Base-by-base conservation (phyloP, 2,888 invertebrate genomes). In the Sinotaia quadrata region DNA sequence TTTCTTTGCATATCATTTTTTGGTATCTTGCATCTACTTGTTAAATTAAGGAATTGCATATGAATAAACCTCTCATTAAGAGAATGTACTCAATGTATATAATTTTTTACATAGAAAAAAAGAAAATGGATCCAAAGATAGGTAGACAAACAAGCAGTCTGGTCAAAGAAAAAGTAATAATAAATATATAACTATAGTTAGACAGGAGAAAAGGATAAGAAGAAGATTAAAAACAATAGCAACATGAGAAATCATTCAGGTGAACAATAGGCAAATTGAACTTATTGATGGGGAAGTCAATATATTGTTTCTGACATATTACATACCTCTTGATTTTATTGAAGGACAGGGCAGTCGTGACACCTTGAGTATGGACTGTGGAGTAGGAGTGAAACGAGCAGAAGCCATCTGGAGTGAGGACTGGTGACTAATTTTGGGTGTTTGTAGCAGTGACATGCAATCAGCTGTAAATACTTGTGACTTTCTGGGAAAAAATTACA, bases 311-410 rank as follows among this genome's bases (percentile, higher is more conserved):
- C n/a, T 24, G n/a, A n/a, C 8, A 41, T 8, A 41, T 18, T 0
- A 33, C 60, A n/a, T 44, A 77, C 77, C 75, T 71, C 58, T 67
- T 21, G 72, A 68, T 29, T 31, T 65, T 33, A 75, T 72, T 21
- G 75, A 73, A 12, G 54, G 15, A 33, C 54, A 34, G 18, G 59
- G 62, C 41, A 82, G 70, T 57, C 77, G 73, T 12, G 81, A 71
- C 44, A 88, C 92, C 89, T 93, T 93, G 12, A 93, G 87, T 76
- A 93, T 93, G 69, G 92, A 92, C 68, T 92, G 92, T 0, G 92
- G 92, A 0, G 92, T 92, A 31, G 75, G 71, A 24, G 75, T 71
- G 88, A 87, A 10, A 87, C 85, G 18, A 54, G 75, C 56, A 24
- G 69, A n/a, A n/a, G n/a, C n/a, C n/a, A n/a, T n/a, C n/a, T n/a